These are phyloP conservation scores for Thymelicus lineola DNA, from an alignment of 2,888 invertebrate species.

Conservation along the genomic window DNA sequence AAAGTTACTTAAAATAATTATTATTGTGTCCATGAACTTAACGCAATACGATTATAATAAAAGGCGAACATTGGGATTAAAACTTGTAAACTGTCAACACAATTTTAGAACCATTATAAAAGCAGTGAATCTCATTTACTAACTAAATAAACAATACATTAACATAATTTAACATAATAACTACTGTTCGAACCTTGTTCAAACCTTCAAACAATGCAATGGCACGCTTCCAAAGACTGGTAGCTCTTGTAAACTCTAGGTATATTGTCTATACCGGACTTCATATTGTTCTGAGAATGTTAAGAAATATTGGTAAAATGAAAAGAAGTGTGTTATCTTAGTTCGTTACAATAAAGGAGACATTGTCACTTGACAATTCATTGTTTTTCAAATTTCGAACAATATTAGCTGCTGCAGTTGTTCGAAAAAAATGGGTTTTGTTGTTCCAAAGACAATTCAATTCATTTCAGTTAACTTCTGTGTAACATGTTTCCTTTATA, in stretches of 20 bases:
- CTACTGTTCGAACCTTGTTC: slow-evolving; percentile 65
- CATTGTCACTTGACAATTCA: slow-evolving; percentile 7
- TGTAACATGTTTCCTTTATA: slow-evolving; percentile 2
- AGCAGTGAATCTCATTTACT: slow-evolving; percentile 28
- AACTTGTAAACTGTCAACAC: neutral
- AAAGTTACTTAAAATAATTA: too few relatives aligned
- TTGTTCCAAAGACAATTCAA: neutral
- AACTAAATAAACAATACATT: slow-evolving; percentile 50
- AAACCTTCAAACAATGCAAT: slow-evolving; percentile 45
- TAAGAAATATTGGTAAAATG: slow-evolving; percentile 11
- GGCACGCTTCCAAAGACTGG: slow-evolving; percentile 50
- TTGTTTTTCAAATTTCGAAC: slow-evolving; percentile 14
- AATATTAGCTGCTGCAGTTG: slow-evolving; percentile 8
- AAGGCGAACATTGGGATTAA: too few relatives aligned
- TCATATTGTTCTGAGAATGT: slow-evolving; percentile 57
- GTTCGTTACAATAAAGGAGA: slow-evolving; percentile 12
- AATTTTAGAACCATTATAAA: neutral
- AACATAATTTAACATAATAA: slow-evolving; percentile 59
- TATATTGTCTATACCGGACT: slow-evolving; percentile 52
- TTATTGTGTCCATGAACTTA: too few relatives aligned
- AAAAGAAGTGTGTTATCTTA: neutral
- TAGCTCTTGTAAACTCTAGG: slow-evolving; percentile 46
- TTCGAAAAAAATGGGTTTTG: neutral
- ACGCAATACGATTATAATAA: too few relatives aligned
- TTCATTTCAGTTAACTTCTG: neutral